A percentile compares a stretch with the other conserved stretches of the same genome.
These are phyloP conservation scores for Ornithoptera priamus DNA, from an alignment of 2,888 invertebrate species.

Conservation along the genomic window DNA sequence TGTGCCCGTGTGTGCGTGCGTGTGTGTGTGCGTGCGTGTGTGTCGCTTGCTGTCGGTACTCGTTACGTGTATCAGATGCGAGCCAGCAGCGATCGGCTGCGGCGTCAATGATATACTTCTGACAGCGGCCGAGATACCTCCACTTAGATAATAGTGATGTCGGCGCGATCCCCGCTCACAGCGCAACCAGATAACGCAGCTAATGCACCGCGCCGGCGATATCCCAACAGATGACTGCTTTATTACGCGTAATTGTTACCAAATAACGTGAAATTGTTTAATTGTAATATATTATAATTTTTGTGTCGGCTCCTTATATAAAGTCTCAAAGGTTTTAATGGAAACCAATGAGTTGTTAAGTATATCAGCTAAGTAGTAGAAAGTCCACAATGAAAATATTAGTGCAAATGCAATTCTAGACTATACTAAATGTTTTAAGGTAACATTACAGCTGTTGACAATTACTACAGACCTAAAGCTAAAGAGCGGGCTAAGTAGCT, in stretches of 20 bases:
- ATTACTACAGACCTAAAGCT: too few species aligned
- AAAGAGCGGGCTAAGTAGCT: too few species aligned
- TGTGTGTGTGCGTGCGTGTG: too few species aligned
- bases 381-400: too few species aligned
- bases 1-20: too few species aligned
- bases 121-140: conserved; percentile 58
- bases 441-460: too few species aligned
- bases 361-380: too few species aligned
- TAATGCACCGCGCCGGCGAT: conserved; percentile 33
- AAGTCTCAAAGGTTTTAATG: too few species aligned
- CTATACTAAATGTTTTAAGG: too few species aligned
- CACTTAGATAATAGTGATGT: conserved; percentile 55
- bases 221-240: background rate
- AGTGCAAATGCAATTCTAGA: too few species aligned
- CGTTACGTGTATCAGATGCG: conserved; percentile 38
- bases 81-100: conserved; percentile 39
- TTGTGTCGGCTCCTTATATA: too few species aligned
- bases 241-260: conserved; percentile 1
- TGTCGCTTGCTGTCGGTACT: conserved; percentile 30
- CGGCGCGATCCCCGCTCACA: conserved; percentile 45
- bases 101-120: conserved; percentile 64
- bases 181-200: conserved; percentile 33
- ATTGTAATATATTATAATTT: background rate
- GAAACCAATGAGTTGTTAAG: too few species aligned
- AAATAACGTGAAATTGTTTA: background rate